phyloP scores from a whole-genome alignment of 2,888 invertebrate genomes.

The Heliconius aoede region DNA sequence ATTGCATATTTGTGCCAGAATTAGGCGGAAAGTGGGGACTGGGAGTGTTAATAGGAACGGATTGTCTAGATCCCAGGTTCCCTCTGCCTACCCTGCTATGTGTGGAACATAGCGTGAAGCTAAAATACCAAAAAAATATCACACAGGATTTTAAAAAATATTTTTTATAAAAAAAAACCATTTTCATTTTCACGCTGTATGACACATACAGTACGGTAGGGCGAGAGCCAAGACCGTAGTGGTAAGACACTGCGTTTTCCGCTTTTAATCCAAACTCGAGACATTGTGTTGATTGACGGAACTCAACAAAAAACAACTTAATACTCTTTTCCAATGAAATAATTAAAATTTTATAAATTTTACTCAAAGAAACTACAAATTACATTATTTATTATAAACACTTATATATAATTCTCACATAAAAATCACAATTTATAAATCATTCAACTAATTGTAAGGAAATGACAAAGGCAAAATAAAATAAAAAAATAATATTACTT shows the following conservation, averaged over 20 bases:
- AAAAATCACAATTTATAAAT: conserved; percentile 15
- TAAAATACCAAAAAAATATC: no score
- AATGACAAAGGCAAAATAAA: not conserved
- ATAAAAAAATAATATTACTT: not conserved
- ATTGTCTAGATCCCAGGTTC: no score
- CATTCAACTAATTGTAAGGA: not conserved
- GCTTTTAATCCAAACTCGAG: not conserved
- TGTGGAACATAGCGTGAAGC: no score
- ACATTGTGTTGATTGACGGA: not conserved
- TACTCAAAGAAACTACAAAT: not conserved
- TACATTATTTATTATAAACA: not conserved
- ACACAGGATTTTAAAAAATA: no score
- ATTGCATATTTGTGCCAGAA: no score
- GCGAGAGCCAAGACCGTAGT: not conserved
- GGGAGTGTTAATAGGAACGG: no score
- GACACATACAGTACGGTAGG: not conserved
- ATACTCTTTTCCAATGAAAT: no score
- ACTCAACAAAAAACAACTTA: not conserved
- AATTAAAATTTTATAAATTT: not conserved
- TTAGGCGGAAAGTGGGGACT: no score
- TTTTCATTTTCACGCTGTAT: not conserved
- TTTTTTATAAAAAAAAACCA: no score
- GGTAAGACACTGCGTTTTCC: not conserved
- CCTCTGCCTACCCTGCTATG: no score
- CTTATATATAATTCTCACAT: conserved; percentile 10